Evolutionary conservation across 2,888 invertebrate genomes (phyloP), one percentile per base, ranked within the genome.

Genomic region (Osmoderma eremita): DNA sequence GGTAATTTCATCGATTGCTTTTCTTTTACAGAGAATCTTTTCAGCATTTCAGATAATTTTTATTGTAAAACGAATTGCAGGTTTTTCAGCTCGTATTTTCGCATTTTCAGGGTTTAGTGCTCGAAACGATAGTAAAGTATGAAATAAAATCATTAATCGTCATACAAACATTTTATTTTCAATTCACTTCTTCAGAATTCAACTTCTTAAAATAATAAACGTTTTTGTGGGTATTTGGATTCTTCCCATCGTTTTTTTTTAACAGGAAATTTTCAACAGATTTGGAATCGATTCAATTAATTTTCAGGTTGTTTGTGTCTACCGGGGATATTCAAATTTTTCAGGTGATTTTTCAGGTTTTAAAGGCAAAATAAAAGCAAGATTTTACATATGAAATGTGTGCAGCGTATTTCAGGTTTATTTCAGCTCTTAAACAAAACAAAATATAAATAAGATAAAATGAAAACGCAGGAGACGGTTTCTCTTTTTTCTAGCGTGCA

Each of bases 261-360:
- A 24, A 20, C 30, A 13, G 50, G 15, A n/a, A 2, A 13, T 4
- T 38, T 54, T 54, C 54, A 54, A 20, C n/a, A n/a, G n/a, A 20
- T 54, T 54, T 54, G 24, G 30, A 24, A 36, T 36, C 39, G 24
- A 4, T 30, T 30, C 30, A 10, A 30, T 30, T 10, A 30, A 30
- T 18, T 54, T 54, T 5, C 54, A 39, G 54, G 13, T 18, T 18
- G 38, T 39, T 30, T 30, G 30, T 30, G 30, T 8, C 30, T 30
- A 24, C 39, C 41, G n/a, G 22, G 24, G 24, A 24, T 12, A 22
- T 51, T 20, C 12, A 48, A 12, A 51, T 30, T 51, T 51, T 58
- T 63, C 51, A 63, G 63, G 63, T 63, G 51, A 42, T 38, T 53
- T 63, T 63, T 63, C 51, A 63, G 53, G 51, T 63, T 38, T 41